Evolutionary conservation across 2,113 vertebrate species (phyloP).

Genomic region (Prunella fulvescens): DNA sequence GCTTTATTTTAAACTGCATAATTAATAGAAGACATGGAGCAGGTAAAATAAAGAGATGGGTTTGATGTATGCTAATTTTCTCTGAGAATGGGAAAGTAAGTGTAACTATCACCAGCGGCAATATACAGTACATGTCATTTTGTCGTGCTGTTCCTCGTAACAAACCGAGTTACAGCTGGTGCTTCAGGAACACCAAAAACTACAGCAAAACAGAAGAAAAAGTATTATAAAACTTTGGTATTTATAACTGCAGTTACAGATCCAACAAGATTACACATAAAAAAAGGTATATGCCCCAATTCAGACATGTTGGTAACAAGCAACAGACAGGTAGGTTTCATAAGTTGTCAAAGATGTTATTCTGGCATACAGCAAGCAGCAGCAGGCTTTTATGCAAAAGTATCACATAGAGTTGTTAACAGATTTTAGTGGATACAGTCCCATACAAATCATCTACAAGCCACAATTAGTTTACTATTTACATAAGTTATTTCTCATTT

Average conservation of each 20-base stretch:
- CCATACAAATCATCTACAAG: slow-evolving; percentile 90
- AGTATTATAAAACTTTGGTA: slow-evolving; percentile 57
- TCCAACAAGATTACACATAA: slow-evolving; percentile 73
- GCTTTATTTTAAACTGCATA: slow-evolving; percentile 30
- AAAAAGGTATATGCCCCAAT: slow-evolving; percentile 77
- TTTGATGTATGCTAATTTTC: slow-evolving; percentile 41
- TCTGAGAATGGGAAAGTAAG: slow-evolving; percentile 15
- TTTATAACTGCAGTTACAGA: slow-evolving; percentile 66
- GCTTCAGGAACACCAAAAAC: slow-evolving; percentile 63
- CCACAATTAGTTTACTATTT: slow-evolving; percentile 97
- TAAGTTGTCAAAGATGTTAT: slow-evolving; percentile 81
- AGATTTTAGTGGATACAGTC: slow-evolving; percentile 85
- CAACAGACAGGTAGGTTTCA: slow-evolving; percentile 71
- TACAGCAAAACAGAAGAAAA: slow-evolving; percentile 69
- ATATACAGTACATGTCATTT: slow-evolving; percentile 66
- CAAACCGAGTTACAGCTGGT: slow-evolving; percentile 66
- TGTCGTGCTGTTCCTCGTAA: slow-evolving; percentile 62
- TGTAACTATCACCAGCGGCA: slow-evolving; percentile 49
- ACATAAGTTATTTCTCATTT: slow-evolving; percentile 80
- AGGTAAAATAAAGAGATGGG: not conserved
- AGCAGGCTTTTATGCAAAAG: slow-evolving; percentile 89
- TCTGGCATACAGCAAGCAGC: slow-evolving; percentile 85
- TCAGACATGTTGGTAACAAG: slow-evolving; percentile 71
- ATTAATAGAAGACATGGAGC: slow-evolving; percentile 17
- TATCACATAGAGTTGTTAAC: slow-evolving; percentile 82